phyloP scores from a whole-genome alignment of 2,797 vertebrate species.

The Melanotaenia parkinsoni region DNA sequence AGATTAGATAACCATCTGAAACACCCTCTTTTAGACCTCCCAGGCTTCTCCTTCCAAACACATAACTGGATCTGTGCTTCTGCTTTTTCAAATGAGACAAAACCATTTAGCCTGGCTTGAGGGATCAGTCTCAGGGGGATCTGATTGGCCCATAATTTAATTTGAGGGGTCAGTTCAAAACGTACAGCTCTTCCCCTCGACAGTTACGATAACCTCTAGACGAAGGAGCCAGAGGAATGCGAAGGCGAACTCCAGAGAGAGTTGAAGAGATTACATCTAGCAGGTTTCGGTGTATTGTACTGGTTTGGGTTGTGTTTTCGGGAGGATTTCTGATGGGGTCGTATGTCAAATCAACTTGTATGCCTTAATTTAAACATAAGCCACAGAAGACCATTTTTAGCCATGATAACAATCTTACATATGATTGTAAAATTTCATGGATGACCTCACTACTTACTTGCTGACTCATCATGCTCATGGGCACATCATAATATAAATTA shows the following conservation, averaged over 20 bases:
- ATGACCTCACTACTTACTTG: constrained; percentile 43
- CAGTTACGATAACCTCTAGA: constrained; percentile 59
- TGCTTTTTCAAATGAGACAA: constrained; percentile 70
- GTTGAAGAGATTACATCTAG: constrained; percentile 57
- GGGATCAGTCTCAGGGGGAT: constrained; percentile 62
- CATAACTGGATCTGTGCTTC: constrained; percentile 61
- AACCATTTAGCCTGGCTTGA: constrained; percentile 48
- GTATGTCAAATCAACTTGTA: constrained; percentile 56
- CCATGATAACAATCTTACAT: constrained; percentile 20
- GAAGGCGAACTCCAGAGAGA: constrained; percentile 24
- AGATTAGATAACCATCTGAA: constrained; percentile 63
- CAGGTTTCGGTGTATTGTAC: constrained; percentile 42
- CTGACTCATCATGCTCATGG: constrained; percentile 37
- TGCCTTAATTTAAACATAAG: constrained; percentile 52
- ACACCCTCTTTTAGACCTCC: constrained; percentile 52
- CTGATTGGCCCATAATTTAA: constrained; percentile 75
- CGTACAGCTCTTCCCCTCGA: constrained; percentile 35
- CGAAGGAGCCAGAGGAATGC: constrained; percentile 27
- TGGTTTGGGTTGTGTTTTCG: constrained; percentile 41
- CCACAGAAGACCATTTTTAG: constrained; percentile 13
- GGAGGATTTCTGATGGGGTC: constrained; percentile 40
- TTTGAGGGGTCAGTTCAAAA: constrained; percentile 74
- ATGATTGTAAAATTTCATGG: constrained; percentile 41
- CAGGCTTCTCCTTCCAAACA: constrained; percentile 39
- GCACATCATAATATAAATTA: constrained; percentile 22